Conservation (phyloP, 1,140 invertebrate species). For the Carposina sasakii region DNA sequence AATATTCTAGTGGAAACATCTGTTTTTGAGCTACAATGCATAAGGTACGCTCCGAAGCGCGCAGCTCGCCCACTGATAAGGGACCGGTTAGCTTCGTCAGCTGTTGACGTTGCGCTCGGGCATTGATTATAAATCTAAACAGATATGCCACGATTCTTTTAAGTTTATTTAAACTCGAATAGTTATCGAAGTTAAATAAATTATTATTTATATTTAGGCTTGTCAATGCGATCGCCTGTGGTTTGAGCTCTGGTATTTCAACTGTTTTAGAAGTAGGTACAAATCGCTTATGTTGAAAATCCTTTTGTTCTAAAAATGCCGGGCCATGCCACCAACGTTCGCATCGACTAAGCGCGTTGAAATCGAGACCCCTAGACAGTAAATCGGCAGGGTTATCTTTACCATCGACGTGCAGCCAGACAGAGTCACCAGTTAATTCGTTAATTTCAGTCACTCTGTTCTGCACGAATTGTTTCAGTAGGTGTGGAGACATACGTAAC, state of each 20-base stretch:
- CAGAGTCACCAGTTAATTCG: background rate
- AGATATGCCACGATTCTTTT: background rate
- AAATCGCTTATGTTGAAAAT: background rate
- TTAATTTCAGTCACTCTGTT: conserved; percentile 17
- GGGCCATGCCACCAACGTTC: background rate
- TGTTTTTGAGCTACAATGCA: background rate
- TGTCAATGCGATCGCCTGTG: background rate
- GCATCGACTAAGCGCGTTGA: background rate
- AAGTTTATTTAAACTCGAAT: background rate
- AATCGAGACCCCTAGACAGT: background rate
- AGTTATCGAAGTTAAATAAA: background rate
- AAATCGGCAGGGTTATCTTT: conserved; percentile 7
- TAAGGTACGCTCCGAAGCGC: background rate
- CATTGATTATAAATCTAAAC: background rate
- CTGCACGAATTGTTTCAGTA: background rate
- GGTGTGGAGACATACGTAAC: background rate
- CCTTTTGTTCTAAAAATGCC: background rate
- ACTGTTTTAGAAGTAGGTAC: background rate
- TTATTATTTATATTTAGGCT: background rate
- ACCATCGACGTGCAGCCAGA: background rate
- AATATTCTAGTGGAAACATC: background rate
- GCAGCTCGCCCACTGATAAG: background rate
- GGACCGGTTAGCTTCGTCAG: background rate
- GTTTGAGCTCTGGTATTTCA: background rate
- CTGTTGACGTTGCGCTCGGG: background rate